Conservation (phyloP, 1,140 invertebrate genomes). For the Physella acuta region DNA sequence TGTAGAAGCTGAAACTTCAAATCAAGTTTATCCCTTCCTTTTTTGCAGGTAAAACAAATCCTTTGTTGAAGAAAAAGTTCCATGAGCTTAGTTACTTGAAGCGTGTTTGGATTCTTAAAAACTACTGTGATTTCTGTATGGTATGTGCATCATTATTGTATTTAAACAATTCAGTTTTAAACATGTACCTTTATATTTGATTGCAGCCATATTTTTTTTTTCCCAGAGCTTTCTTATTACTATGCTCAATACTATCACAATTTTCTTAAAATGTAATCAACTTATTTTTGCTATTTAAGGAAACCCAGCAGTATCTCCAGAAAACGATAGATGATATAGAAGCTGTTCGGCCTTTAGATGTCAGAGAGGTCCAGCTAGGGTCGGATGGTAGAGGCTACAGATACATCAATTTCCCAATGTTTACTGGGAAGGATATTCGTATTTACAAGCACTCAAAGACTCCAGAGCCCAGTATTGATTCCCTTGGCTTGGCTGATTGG, state of each 20-base stretch:
- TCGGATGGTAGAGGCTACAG: conserved; percentile 64
- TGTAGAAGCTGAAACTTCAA: too few species aligned
- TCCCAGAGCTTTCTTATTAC: too few species aligned
- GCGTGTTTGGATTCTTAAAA: conserved; percentile 67
- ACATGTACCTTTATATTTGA: too few species aligned
- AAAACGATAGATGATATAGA: conserved; percentile 54
- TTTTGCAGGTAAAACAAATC: conserved; percentile 57
- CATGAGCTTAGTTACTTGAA: conserved; percentile 65
- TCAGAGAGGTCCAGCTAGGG: conserved; percentile 61
- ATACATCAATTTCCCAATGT: conserved; percentile 68
- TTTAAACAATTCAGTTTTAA: not conserved
- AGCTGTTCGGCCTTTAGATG: conserved; percentile 51
- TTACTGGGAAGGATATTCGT: conserved; percentile 65
- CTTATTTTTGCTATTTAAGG: conserved; percentile 46
- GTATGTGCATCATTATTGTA: conserved; percentile 51
- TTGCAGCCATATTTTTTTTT: too few species aligned
- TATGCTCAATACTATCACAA: too few species aligned
- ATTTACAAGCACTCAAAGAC: conserved; percentile 63
- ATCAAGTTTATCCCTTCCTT: too few species aligned
- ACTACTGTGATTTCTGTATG: conserved; percentile 66
- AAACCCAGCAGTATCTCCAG: conserved; percentile 59
- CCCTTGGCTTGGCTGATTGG: conserved; percentile 15
- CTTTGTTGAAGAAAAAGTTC: conserved; percentile 63
- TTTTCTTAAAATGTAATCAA: too few species aligned
- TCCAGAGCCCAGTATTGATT: conserved; percentile 25